Evolutionary conservation across 2,888 invertebrate genomes (phyloP).

Genomic region (Plebejus melissa): DNA sequence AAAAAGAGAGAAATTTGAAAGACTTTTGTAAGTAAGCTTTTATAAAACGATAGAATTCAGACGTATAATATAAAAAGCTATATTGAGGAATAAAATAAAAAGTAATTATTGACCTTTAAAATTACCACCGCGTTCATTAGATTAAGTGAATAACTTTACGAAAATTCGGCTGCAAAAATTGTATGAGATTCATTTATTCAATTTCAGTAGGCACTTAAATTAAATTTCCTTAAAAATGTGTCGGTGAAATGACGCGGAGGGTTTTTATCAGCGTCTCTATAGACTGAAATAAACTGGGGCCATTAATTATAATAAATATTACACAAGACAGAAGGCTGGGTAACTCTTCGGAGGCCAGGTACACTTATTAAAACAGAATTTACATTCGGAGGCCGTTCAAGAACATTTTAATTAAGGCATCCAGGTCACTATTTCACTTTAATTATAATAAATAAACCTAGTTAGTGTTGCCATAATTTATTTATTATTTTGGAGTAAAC

Average conservation of each 20-base stretch:
- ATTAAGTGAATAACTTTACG: background rate
- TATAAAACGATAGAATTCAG: background rate
- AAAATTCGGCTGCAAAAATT: background rate
- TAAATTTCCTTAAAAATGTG: conserved; percentile 3
- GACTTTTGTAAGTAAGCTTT: background rate
- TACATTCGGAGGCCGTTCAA: conserved; percentile 29
- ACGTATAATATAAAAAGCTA: background rate
- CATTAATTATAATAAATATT: conserved; percentile 21
- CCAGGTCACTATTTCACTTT: conserved; percentile 30
- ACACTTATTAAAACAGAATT: conserved; percentile 29
- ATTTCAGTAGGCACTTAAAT: conserved; percentile 2
- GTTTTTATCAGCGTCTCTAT: conserved; percentile 3
- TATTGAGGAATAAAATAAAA: background rate
- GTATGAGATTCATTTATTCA: background rate
- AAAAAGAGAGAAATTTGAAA: background rate
- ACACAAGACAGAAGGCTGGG: conserved; percentile 23
- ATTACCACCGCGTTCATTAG: background rate
- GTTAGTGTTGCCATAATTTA: conserved; percentile 10
- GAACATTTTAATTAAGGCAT: conserved; percentile 30
- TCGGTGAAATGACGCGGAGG: background rate
- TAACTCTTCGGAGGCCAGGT: conserved; percentile 22
- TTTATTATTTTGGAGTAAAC: background rate
- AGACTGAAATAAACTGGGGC: background rate
- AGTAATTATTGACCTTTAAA: background rate
- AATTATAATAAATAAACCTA: conserved; percentile 28